These are phyloP conservation scores for Agrotis ipsilon DNA, from an alignment of 2,888 invertebrate species.

Conservation along the genomic window DNA sequence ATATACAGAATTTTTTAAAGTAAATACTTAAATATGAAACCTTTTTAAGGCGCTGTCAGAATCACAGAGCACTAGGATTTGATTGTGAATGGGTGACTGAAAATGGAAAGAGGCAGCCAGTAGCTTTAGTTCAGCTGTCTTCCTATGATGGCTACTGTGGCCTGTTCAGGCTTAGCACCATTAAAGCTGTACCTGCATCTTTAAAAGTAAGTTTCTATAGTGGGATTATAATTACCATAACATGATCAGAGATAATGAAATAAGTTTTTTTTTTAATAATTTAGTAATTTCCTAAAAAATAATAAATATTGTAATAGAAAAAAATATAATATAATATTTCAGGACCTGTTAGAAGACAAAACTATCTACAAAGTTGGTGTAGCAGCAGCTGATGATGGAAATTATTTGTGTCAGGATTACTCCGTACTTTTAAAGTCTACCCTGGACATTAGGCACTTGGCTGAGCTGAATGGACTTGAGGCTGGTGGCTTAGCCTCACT, in stretches of 20 bases:
- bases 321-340: conserved; percentile 33
- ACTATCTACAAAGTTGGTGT: conserved; percentile 95
- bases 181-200: conserved; percentile 91
- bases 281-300: no score
- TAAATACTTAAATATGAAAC: no score
- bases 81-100: conserved; percentile 96
- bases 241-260: no score
- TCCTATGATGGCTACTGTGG: conserved; percentile 93
- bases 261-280: no score
- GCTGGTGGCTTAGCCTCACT: conserved; percentile 92
- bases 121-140: conserved; percentile 94
- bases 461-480: conserved; percentile 81
- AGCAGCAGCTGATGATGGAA: conserved; percentile 93
- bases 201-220: conserved; percentile 87
- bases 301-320: no score
- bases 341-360: conserved; percentile 92
- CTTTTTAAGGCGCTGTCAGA: conserved; percentile 73
- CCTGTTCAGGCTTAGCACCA: conserved; percentile 92
- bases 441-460: conserved; percentile 93
- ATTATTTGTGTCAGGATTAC: conserved; percentile 92
- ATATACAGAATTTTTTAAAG: no score
- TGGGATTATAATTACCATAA: no score
- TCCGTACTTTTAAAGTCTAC: conserved; percentile 91
- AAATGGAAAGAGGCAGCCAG: conserved; percentile 90
- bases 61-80: conserved; percentile 92